phyloP scores from a whole-genome alignment of 2,888 invertebrate species.

The Laothoe populi region DNA sequence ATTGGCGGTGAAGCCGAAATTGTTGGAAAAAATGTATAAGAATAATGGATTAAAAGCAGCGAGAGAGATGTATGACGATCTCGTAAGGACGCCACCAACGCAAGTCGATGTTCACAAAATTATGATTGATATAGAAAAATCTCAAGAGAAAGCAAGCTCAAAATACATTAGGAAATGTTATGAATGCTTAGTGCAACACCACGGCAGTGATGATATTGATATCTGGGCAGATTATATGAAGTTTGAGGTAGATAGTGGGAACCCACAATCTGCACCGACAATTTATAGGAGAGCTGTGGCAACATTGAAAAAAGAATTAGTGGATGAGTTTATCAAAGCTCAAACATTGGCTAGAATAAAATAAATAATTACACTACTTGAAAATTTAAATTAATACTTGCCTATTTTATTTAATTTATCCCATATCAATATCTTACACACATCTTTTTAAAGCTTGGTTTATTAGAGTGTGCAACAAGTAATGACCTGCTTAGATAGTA shows the following conservation, averaged over 20 bases:
- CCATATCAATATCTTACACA: neutral
- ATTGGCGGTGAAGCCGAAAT: slow-evolving; percentile 84
- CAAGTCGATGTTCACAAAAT: slow-evolving; percentile 85
- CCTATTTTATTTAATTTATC: slow-evolving; percentile 35
- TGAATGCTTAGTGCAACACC: slow-evolving; percentile 86
- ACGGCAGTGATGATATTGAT: slow-evolving; percentile 86
- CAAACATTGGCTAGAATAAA: slow-evolving; percentile 81
- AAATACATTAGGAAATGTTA: slow-evolving; percentile 85
- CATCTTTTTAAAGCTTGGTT: too few species aligned
- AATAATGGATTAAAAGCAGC: slow-evolving; percentile 82
- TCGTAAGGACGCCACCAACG: slow-evolving; percentile 85
- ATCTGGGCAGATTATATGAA: slow-evolving; percentile 90
- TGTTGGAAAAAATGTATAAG: slow-evolving; percentile 84
- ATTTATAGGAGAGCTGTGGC: slow-evolving; percentile 87
- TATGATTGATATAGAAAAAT: slow-evolving; percentile 85
- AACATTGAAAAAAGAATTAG: slow-evolving; percentile 79
- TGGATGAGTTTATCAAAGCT: slow-evolving; percentile 81
- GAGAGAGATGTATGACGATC: slow-evolving; percentile 85
- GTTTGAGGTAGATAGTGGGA: slow-evolving; percentile 88
- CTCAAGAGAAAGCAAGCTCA: slow-evolving; percentile 70
- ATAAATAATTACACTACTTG: too few species aligned
- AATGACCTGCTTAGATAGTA: slow-evolving; percentile 17
- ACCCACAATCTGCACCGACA: slow-evolving; percentile 79
- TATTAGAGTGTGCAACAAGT: neutral
- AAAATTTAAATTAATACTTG: slow-evolving; percentile 30